Percentiles rank a stretch among this genome's conserved stretches.
Conservation (phyloP, 1,140 invertebrate species). For the Nylanderia fulva region DNA sequence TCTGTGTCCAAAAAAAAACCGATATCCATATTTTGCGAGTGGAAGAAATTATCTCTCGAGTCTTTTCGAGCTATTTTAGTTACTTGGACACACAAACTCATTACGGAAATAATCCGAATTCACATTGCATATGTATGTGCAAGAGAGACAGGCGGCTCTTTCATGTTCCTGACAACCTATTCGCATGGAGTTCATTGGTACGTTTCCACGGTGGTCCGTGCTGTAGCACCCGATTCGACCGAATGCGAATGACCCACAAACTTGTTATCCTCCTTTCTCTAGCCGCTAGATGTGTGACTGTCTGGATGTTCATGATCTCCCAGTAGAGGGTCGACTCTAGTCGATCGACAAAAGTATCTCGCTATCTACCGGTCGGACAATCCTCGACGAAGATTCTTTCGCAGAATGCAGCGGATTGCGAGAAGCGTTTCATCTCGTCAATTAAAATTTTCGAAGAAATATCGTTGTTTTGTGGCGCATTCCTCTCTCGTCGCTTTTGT, state of each 20-base stretch:
- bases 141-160: constrained; percentile 53
- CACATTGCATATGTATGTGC: neutral
- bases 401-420: neutral
- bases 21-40: neutral
- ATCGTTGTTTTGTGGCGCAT: no score
- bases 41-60: neutral
- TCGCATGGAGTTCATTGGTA: constrained; percentile 81
- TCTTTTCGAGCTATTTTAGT: neutral
- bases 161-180: constrained; percentile 77
- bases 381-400: neutral
- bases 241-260: constrained; percentile 80
- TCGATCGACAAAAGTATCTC: constrained; percentile 85
- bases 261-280: constrained; percentile 71
- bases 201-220: constrained; percentile 82
- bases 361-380: constrained; percentile 38
- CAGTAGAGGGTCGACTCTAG: constrained; percentile 80
- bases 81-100: neutral
- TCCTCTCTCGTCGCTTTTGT: no score
- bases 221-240: constrained; percentile 79
- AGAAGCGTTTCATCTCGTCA: no score
- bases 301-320: constrained; percentile 73
- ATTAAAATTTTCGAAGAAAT: no score
- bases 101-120: neutral
- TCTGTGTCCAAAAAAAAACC: no score
- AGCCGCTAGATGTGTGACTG: constrained; percentile 31